Percentiles rank a stretch among this genome's conserved stretches.
These are phyloP conservation scores for Epizoanthus ramosus DNA, from an alignment of 92 coral and sea anemone genomes.

Conservation along the genomic window DNA sequence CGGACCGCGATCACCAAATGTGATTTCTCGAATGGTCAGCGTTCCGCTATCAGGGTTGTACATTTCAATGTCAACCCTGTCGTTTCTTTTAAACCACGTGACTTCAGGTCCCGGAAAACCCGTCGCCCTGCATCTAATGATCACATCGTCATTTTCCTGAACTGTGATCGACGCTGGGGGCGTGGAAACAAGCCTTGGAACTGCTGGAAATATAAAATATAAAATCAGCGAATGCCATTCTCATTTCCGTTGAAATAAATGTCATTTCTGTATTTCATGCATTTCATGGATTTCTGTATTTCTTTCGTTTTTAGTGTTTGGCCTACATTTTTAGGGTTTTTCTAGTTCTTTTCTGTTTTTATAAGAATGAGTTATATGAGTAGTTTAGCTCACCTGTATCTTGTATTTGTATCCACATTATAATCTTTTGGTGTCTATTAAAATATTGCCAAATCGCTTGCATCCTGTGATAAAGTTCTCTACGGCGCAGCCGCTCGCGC, in stretches of 20 bases:
- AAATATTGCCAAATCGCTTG: too few relatives aligned
- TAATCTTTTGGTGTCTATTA: too few relatives aligned
- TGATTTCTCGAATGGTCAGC: slow-evolving; percentile 49
- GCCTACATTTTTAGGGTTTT: too few relatives aligned
- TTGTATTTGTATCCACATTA: too few relatives aligned
- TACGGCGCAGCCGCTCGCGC: too few relatives aligned
- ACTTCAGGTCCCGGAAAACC: slow-evolving; percentile 69
- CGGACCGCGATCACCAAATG: slow-evolving; percentile 61
- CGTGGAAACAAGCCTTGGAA: slow-evolving; percentile 43
- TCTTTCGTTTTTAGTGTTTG: too few relatives aligned
- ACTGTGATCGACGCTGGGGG: slow-evolving; percentile 54
- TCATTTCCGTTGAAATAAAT: neutral
- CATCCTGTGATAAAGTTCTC: too few relatives aligned
- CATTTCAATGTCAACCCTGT: neutral
- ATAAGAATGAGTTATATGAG: too few relatives aligned
- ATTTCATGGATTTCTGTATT: too few relatives aligned
- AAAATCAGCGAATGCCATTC: neutral
- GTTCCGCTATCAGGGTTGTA: slow-evolving; percentile 41
- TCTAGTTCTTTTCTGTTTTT: too few relatives aligned
- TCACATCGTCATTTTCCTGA: slow-evolving; percentile 52
- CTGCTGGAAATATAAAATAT: slow-evolving; percentile 21
- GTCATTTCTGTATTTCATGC: too few relatives aligned
- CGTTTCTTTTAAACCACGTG: slow-evolving; percentile 63
- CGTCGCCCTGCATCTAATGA: slow-evolving; percentile 47
- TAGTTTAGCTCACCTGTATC: too few relatives aligned